phyloP scores from a whole-genome alignment of 2,113 vertebrate genomes.

The Saimiri boliviensis region DNA sequence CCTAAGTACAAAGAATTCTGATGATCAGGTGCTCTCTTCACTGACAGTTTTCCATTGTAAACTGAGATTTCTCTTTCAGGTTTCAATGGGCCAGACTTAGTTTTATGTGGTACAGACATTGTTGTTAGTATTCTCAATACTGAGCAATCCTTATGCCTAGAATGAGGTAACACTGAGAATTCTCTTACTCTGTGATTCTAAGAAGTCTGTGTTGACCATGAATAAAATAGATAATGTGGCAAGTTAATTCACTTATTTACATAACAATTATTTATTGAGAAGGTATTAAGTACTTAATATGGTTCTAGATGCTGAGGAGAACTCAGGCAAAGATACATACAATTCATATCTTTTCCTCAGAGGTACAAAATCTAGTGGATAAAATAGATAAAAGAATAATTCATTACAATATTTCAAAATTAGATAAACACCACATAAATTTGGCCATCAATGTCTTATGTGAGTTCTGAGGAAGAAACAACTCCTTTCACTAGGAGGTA shows the following conservation, averaged over 20 bases:
- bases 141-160: background rate
- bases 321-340: background rate
- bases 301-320: background rate
- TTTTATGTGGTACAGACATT: background rate
- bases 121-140: background rate
- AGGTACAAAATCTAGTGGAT: background rate
- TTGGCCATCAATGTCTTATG: background rate
- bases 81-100: background rate
- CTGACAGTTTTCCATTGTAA: background rate
- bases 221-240: background rate
- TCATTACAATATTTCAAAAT: background rate
- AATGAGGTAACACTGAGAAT: background rate
- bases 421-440: background rate
- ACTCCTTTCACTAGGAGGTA: background rate
- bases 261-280: background rate
- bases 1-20: background rate
- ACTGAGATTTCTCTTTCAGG: background rate
- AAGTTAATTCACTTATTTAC: background rate
- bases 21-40: background rate
- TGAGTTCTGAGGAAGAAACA: background rate
- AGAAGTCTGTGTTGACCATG: background rate
- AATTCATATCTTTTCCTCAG: background rate
- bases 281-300: background rate
- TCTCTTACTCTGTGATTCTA: background rate
- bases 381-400: background rate